Percentiles rank a stretch among this genome's conserved stretches.
Conservation (phyloP, 2,888 invertebrate species). For the Calliphora vomitoria region DNA sequence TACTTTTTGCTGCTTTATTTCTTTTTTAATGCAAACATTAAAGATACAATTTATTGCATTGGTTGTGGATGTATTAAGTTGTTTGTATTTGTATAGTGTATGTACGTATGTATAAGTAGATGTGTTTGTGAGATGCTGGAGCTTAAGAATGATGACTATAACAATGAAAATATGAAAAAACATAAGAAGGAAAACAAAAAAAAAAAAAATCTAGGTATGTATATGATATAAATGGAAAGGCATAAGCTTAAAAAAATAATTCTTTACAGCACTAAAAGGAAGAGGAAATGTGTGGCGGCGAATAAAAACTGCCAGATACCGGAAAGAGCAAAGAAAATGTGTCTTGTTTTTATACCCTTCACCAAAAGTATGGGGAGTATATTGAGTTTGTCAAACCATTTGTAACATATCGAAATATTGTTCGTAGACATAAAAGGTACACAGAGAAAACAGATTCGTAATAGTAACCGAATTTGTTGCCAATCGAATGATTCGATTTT, state of each 20-base stretch:
- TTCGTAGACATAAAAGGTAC: no score
- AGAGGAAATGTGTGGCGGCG: slow-evolving; percentile 51
- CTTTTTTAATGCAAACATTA: slow-evolving; percentile 36
- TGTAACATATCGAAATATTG: no score
- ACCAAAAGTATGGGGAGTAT: no score
- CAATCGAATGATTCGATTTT: no score
- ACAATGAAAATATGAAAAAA: slow-evolving; percentile 2
- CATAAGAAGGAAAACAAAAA: background rate
- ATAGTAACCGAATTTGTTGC: no score
- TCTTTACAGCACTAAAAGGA: slow-evolving; percentile 13
- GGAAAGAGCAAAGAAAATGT: slow-evolving; percentile 23
- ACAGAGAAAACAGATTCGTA: no score
- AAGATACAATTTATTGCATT: slow-evolving; percentile 49
- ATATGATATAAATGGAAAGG: background rate
- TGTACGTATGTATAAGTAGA: no score
- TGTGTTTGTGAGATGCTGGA: background rate
- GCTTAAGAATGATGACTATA: slow-evolving; percentile 17
- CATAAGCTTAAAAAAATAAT: slow-evolving; percentile 4
- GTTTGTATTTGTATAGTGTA: slow-evolving; percentile 7
- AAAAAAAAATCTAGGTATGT: background rate
- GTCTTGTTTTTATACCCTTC: background rate
- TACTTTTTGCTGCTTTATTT: background rate
- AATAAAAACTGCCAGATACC: slow-evolving; percentile 7
- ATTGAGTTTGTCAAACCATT: no score
- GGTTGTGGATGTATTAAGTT: slow-evolving; percentile 3